Conservation (phyloP, 1,140 invertebrate genomes). For the Dinoponera quadriceps region DNA sequence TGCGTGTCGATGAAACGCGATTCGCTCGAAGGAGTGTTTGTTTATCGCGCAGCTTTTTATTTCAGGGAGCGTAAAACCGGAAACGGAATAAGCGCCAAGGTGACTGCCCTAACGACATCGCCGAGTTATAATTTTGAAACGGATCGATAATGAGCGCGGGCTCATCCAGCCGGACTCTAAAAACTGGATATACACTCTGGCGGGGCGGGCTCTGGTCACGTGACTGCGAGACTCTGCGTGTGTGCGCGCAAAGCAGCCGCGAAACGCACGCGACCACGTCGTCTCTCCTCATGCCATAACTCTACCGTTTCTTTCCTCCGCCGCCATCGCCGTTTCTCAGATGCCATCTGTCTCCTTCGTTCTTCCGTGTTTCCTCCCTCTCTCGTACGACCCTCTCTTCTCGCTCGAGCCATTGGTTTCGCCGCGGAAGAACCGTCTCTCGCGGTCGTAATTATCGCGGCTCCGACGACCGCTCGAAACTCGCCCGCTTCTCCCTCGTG, state of each 20-base stretch:
- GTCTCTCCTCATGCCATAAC: not conserved
- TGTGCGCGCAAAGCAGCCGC: not conserved
- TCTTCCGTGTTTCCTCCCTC: not conserved
- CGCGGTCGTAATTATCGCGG: not conserved
- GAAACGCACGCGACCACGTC: constrained; percentile 61
- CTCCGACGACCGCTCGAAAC: too few species aligned
- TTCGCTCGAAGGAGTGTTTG: not conserved
- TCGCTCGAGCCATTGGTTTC: constrained; percentile 35
- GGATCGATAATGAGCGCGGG: constrained; percentile 48
- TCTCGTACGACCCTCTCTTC: constrained; percentile 22
- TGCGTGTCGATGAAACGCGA: too few species aligned
- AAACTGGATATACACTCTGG: constrained; percentile 48
- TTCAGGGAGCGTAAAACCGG: not conserved
- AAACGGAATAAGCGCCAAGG: constrained; percentile 16
- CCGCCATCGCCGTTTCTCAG: constrained; percentile 15
- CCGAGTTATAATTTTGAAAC: constrained; percentile 52
- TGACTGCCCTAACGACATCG: constrained; percentile 32
- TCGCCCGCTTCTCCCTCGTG: too few species aligned
- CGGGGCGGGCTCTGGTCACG: constrained; percentile 62
- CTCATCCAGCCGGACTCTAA: constrained; percentile 33
- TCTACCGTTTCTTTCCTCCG: constrained; percentile 28
- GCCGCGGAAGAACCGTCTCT: constrained; percentile 6
- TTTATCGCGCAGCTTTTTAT: not conserved
- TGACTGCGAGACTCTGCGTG: constrained; percentile 46
- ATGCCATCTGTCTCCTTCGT: constrained; percentile 1